Conservation (phyloP, 2,888 invertebrate species). For the Fragum sueziense region DNA sequence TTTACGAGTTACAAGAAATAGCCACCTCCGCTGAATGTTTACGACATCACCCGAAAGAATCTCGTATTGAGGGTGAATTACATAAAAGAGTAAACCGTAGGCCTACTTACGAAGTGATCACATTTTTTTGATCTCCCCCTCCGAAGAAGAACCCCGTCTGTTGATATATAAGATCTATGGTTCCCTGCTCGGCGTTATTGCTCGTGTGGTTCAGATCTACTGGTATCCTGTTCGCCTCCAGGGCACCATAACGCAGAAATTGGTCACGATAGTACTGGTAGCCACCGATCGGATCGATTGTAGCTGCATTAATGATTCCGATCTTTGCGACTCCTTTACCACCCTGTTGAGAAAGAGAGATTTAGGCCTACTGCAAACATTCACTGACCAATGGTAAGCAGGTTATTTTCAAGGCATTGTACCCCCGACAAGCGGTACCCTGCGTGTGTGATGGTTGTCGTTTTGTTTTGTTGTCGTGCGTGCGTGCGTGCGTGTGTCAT, state of each 20-base stretch:
- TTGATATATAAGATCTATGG: slow-evolving; percentile 55
- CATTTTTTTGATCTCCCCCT: slow-evolving; percentile 66
- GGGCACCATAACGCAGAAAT: slow-evolving; percentile 63
- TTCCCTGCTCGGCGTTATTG: slow-evolving; percentile 53
- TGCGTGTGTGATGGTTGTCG: too few relatives aligned
- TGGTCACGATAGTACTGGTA: slow-evolving; percentile 60
- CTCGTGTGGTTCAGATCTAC: slow-evolving; percentile 61
- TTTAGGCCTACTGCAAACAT: too few relatives aligned
- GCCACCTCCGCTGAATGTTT: too few relatives aligned
- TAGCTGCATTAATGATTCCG: slow-evolving; percentile 68
- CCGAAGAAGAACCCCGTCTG: slow-evolving; percentile 73
- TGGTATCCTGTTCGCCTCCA: slow-evolving; percentile 64
- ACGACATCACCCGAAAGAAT: too few relatives aligned
- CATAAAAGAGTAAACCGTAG: too few relatives aligned
- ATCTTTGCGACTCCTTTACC: slow-evolving; percentile 65
- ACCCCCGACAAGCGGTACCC: too few relatives aligned
- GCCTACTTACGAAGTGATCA: slow-evolving; percentile 61
- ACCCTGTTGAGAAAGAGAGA: slow-evolving; percentile 61
- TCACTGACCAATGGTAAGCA: too few relatives aligned
- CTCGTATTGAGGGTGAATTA: too few relatives aligned
- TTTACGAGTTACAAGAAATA: too few relatives aligned
- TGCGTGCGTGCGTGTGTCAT: too few relatives aligned
- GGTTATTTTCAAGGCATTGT: too few relatives aligned
- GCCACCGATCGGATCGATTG: slow-evolving; percentile 56
- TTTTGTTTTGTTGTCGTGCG: too few relatives aligned